Base-by-base conservation (phyloP, 2,888 invertebrate genomes). In the Hipparchia semele region DNA sequence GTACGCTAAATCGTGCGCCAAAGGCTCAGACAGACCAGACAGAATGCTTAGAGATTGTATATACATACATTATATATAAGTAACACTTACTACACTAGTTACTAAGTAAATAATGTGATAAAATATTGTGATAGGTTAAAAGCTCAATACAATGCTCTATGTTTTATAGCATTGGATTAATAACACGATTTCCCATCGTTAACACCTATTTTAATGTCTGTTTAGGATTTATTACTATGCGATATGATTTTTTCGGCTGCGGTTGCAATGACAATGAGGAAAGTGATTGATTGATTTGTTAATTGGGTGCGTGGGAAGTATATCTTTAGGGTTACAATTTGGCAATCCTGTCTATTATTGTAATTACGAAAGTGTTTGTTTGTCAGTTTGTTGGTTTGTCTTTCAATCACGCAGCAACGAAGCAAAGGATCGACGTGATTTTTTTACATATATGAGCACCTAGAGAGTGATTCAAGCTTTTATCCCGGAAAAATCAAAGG, bases 231-330 rank as follows among this genome's bases (percentile, higher is more conserved):
- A 67, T 67, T 54, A 12, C 33, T 33, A 2, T 53, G 33, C 23
- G 65, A 7, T 33, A 53, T 39, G 39, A 56, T n/a, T 67, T 67
- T 66, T 67, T 56, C 58, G 67, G 58, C 9, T 46, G 46, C 45
- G 10, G 53, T 53, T 33, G 65, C 51, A 65, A 65, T 67, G 67
- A 58, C 67, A 67, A 56, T 67, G 67, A 6, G 23, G 58, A 13
- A 67, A 67, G 67, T 67, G 65, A 23, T 53, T 2, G 3, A 23
- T 33, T 13, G 67, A 56, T 58, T 46, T 67, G 67, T 46, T 23
- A 67, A 67, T 58, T 53, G 65, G 12, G 56, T 13, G 39, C 58
- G 67, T 67, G 67, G 56, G 67, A 67, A 67, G 56, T 6, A 39
- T 54, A 66, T 53, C 58, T 58, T 69, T 54, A 61, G 69, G 53